Conservation (phyloP, 2,113 vertebrate species). For the Neolamprologus modestus region DNA sequence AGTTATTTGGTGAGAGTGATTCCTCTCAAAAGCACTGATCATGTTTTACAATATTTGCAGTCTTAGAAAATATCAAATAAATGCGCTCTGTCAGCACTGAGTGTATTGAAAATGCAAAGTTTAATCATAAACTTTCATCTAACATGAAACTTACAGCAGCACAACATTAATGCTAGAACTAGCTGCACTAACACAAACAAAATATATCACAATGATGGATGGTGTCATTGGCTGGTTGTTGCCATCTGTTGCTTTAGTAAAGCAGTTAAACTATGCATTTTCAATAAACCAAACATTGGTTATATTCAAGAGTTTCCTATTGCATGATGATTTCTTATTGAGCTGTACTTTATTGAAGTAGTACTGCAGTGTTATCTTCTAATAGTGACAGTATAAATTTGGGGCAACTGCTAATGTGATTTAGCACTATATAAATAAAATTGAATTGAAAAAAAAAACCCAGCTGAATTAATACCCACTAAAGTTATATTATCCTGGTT, state of each 20-base stretch:
- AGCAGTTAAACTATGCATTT: background rate
- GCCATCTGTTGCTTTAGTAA: background rate
- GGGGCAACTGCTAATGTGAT: background rate
- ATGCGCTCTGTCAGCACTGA: background rate
- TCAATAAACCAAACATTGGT: background rate
- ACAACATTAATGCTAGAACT: background rate
- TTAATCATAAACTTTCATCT: background rate
- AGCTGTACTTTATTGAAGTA: background rate
- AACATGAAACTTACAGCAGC: background rate
- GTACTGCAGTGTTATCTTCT: background rate
- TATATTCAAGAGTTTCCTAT: background rate
- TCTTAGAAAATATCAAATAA: background rate
- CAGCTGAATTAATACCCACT: background rate
- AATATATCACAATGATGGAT: background rate
- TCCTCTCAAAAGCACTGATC: background rate
- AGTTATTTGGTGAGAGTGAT: constrained; percentile 83
- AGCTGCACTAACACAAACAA: background rate
- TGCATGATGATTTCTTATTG: background rate
- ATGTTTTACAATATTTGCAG: background rate
- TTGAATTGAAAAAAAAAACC: fast-evolving
- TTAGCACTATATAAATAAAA: fast-evolving
- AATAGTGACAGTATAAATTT: background rate
- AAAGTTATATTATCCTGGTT: background rate
- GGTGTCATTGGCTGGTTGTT: background rate
- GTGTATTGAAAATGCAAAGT: background rate